phyloP scores from a whole-genome alignment of 2,797 vertebrate species.

The Florisuga fusca region DNA sequence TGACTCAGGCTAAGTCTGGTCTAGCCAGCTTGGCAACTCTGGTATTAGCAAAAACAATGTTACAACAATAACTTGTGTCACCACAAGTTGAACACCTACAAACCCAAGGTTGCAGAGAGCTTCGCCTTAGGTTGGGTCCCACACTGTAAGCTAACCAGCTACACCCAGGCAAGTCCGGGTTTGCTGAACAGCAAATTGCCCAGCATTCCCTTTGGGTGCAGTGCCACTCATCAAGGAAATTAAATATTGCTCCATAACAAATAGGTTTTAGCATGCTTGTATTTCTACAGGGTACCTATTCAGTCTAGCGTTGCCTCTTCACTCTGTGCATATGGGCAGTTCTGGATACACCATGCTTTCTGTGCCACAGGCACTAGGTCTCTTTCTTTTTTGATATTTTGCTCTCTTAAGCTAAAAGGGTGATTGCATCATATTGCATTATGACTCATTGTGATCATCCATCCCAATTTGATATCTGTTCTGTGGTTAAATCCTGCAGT shows the following conservation, averaged over 20 bases:
- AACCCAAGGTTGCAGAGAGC: no score
- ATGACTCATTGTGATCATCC: neutral
- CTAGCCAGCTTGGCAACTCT: neutral
- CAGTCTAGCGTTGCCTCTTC: neutral
- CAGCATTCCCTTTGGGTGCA: no score
- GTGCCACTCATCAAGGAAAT: neutral
- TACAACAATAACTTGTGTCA: no score
- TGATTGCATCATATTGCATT: neutral
- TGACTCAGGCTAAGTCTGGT: neutral
- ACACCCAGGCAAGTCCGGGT: neutral
- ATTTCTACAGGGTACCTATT: neutral
- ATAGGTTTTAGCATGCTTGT: neutral
- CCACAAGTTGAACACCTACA: neutral
- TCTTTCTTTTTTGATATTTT: neutral
- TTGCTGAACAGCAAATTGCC: no score
- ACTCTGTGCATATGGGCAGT: neutral
- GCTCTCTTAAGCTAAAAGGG: neutral
- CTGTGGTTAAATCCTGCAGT: slow-evolving; percentile 17
- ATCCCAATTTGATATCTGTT: neutral
- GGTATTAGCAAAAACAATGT: neutral
- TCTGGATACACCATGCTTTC: fast-evolving
- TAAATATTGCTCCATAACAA: neutral
- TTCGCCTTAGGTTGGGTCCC: neutral
- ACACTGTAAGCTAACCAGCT: neutral
- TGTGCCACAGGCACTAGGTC: neutral